Evolutionary conservation across 2,113 vertebrate species (phyloP).

Genomic region (Protobothrops mucrosquamatus): DNA sequence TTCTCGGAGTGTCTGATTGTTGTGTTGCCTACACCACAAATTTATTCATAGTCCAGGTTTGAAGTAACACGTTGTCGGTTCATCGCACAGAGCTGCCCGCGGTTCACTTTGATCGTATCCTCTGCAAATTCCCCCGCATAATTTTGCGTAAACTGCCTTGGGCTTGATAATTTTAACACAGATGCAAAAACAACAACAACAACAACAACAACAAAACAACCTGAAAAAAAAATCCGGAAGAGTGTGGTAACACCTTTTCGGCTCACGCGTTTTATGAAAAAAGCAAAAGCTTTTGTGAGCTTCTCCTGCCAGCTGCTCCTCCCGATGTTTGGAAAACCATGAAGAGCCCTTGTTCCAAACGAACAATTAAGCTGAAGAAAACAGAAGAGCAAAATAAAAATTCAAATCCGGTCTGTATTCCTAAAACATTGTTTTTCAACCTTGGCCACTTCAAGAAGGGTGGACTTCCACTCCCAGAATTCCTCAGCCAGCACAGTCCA

Average conservation of each 20-base stretch:
- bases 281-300: neutral
- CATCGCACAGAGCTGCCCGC: fast-evolving
- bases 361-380: neutral
- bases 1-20: neutral
- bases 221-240: neutral
- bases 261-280: neutral
- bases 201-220: too few relatives aligned
- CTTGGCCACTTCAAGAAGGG: too few relatives aligned
- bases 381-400: neutral
- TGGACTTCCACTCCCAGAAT: too few relatives aligned
- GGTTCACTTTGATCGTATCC: neutral
- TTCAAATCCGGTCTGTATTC: neutral
- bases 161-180: neutral
- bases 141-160: neutral
- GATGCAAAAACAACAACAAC: too few relatives aligned
- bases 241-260: neutral
- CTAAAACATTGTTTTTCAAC: too few relatives aligned
- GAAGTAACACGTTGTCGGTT: too few relatives aligned
- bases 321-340: neutral
- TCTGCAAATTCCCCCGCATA: neutral
- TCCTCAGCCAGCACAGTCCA: too few relatives aligned
- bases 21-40: neutral
- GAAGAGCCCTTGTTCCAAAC: neutral
- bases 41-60: neutral
- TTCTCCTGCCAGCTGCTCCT: too few relatives aligned